phyloP scores from a whole-genome alignment of 2,113 vertebrate species.

The Pristiophorus japonicus region DNA sequence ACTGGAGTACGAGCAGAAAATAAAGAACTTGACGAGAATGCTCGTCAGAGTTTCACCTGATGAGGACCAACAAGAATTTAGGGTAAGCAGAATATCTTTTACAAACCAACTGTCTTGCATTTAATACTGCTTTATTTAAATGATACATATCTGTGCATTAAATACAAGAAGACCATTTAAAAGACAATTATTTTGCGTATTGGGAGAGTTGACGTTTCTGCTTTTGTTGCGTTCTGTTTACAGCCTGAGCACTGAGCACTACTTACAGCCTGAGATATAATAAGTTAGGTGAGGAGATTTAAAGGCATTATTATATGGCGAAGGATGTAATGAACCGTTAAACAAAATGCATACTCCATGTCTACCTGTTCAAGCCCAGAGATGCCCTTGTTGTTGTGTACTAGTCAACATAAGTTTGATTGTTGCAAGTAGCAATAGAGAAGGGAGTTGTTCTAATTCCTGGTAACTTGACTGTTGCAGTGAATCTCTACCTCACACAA shows the following conservation, averaged over 20 bases:
- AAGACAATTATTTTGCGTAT: neutral
- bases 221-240: neutral
- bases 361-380: neutral
- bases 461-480: neutral
- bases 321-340: neutral
- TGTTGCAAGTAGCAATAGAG: neutral
- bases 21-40: constrained; percentile 76
- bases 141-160: neutral
- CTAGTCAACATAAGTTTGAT: neutral
- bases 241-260: neutral
- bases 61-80: constrained; percentile 49
- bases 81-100: constrained; percentile 53
- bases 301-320: neutral
- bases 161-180: neutral
- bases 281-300: neutral
- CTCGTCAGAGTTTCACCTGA: constrained; percentile 70
- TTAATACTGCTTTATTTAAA: neutral
- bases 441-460: neutral
- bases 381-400: neutral
- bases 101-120: neutral
- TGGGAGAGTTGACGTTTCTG: neutral
- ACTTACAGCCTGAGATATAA: neutral
- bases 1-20: constrained; percentile 76
- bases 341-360: neutral
- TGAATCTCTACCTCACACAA: neutral